A percentile compares a stretch with the other conserved stretches of the same genome.
Conservation (phyloP, 2,797 vertebrate genomes). For the Malacoctenus gilli region DNA sequence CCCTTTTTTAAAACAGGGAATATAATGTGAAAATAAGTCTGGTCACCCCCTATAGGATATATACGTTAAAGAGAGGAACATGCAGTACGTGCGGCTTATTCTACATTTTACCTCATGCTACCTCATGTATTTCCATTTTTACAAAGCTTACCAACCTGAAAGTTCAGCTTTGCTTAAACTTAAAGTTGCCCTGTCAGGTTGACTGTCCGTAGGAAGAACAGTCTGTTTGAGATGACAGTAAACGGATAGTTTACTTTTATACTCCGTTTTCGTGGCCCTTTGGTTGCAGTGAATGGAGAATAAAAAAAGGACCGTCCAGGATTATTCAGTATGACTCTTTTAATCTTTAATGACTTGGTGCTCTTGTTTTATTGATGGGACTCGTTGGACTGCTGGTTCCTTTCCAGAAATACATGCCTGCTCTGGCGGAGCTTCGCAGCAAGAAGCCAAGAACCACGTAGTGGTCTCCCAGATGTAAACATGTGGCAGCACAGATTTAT, state of each 20-base stretch:
- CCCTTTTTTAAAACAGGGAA: too few species aligned
- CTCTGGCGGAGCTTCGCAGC: conserved; percentile 2
- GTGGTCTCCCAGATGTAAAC: conserved; percentile 10
- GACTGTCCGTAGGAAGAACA: neutral
- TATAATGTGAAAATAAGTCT: too few species aligned
- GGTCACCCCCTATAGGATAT: too few species aligned
- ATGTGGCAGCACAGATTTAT: conserved; percentile 8
- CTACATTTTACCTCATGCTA: too few species aligned
- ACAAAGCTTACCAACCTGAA: too few species aligned
- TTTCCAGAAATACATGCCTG: conserved; percentile 26
- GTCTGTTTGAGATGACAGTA: neutral
- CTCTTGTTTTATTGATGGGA: conserved; percentile 35
- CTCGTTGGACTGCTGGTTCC: conserved; percentile 21
- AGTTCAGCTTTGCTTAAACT: too few species aligned
- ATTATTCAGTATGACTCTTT: conserved; percentile 24
- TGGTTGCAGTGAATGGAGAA: neutral
- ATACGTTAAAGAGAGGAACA: too few species aligned
- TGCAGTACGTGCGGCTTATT: too few species aligned
- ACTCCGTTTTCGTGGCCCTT: too few species aligned
- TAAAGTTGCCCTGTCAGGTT: neutral
- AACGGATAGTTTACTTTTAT: too few species aligned
- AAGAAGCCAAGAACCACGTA: conserved; percentile 4
- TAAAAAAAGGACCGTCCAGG: neutral
- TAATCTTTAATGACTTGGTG: conserved; percentile 33
- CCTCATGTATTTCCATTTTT: too few species aligned